phyloP scores from a whole-genome alignment of 2,888 invertebrate genomes.

The Kuschelorhynchus macadamiae region DNA sequence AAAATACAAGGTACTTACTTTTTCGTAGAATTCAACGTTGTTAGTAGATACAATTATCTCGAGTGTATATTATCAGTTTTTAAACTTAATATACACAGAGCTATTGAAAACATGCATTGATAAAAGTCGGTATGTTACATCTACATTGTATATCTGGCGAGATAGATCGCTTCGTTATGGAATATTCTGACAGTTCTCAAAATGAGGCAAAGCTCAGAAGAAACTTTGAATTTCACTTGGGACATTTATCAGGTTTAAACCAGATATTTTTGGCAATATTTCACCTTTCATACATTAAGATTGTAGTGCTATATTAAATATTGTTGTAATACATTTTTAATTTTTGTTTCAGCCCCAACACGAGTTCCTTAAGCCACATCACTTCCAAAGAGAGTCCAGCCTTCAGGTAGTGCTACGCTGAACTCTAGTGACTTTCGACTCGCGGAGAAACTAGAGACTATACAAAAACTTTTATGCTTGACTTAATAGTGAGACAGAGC shows the following conservation, averaged over 20 bases:
- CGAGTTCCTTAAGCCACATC: conserved; percentile 16
- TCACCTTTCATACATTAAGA: too few species aligned
- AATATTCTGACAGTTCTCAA: too few species aligned
- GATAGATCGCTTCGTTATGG: too few species aligned
- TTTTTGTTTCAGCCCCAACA: background rate
- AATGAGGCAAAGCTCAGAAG: background rate
- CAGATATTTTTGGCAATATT: background rate
- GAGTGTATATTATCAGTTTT: too few species aligned
- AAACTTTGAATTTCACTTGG: background rate
- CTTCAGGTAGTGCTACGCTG: conserved; percentile 18
- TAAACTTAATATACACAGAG: too few species aligned
- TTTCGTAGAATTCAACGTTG: too few species aligned
- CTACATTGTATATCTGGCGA: too few species aligned
- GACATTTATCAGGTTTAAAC: background rate
- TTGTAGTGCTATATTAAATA: too few species aligned
- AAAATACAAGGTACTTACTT: too few species aligned
- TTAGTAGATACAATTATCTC: too few species aligned
- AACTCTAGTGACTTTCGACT: conserved; percentile 8
- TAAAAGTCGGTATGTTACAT: too few species aligned
- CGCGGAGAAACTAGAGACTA: conserved; percentile 15
- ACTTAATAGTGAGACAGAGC: conserved; percentile 21
- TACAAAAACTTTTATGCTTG: conserved; percentile 11
- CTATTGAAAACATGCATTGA: too few species aligned
- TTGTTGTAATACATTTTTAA: background rate
- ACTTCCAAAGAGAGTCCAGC: conserved; percentile 28